Percentiles rank a stretch among this genome's conserved stretches.
These are phyloP conservation scores for Geotrypetes seraphini DNA, from an alignment of 2,797 vertebrate species.

Conservation along the genomic window DNA sequence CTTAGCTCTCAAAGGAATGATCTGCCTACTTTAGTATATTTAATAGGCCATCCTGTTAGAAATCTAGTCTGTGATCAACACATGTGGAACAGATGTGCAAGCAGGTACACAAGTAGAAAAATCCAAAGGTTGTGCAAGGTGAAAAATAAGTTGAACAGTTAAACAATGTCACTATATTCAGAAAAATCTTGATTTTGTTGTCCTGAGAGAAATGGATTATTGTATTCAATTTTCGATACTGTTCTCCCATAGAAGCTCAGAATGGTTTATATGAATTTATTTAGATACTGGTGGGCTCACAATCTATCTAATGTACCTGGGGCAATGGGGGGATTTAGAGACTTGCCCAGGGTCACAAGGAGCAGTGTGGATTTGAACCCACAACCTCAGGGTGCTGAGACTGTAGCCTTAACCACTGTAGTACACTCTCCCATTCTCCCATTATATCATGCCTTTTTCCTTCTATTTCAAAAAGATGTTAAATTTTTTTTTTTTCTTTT, in stretches of 20 bases:
- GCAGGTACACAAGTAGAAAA: slow-evolving; percentile 50
- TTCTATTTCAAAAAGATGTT: slow-evolving; percentile 12
- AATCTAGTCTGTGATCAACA: slow-evolving; percentile 50
- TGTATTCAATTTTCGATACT: too few species aligned
- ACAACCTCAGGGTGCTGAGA: too few species aligned
- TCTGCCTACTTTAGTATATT: slow-evolving; percentile 62
- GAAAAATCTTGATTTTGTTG: slow-evolving; percentile 44
- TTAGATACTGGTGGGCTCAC: too few species aligned
- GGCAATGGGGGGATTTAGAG: too few species aligned
- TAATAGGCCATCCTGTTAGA: slow-evolving; percentile 58
- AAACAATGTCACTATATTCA: slow-evolving; percentile 43
- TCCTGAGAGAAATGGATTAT: slow-evolving; percentile 36
- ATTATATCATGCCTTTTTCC: too few species aligned
- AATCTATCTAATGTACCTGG: too few species aligned
- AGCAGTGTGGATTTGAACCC: too few species aligned
- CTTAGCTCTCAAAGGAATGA: slow-evolving; percentile 54
- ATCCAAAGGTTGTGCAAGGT: slow-evolving; percentile 49
- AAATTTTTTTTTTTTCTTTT: slow-evolving; percentile 33
- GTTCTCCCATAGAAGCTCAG: too few species aligned
- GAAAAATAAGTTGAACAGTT: slow-evolving; percentile 57
- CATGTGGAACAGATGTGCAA: slow-evolving; percentile 67
- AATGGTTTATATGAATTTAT: too few species aligned
- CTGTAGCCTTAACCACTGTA: too few species aligned
- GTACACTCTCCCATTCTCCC: too few species aligned
- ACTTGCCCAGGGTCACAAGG: too few species aligned